Conservation (phyloP, 2,797 vertebrate genomes). For the Hemibagrus guttatus region DNA sequence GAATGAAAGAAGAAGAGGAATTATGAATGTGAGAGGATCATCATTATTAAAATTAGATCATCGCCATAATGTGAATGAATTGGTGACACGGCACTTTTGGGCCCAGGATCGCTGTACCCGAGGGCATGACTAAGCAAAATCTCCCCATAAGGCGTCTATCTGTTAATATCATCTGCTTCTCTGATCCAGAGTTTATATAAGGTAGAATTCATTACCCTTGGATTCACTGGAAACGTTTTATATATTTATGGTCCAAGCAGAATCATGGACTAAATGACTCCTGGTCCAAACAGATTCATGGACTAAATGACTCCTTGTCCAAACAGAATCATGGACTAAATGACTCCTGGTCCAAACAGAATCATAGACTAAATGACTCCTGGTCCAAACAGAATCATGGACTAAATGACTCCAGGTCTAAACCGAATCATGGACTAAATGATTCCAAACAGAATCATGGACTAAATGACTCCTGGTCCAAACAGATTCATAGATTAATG, state of each 20-base stretch:
- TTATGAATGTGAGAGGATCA: background rate
- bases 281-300: background rate
- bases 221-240: background rate
- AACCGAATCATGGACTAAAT: background rate
- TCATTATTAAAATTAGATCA: background rate
- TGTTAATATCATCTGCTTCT: background rate
- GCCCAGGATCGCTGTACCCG: too few species aligned
- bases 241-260: background rate
- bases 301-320: background rate
- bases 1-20: background rate
- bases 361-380: background rate
- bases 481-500: background rate
- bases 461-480: background rate
- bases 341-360: background rate
- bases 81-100: background rate
- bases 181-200: constrained; percentile 3
- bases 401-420: too few species aligned
- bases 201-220: background rate
- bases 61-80: background rate
- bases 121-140: background rate
- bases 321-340: background rate
- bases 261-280: background rate
- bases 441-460: too few species aligned
- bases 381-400: background rate
- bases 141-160: background rate